Conservation (phyloP, 2,797 vertebrate genomes). For the Chrysocyon brachyurus region DNA sequence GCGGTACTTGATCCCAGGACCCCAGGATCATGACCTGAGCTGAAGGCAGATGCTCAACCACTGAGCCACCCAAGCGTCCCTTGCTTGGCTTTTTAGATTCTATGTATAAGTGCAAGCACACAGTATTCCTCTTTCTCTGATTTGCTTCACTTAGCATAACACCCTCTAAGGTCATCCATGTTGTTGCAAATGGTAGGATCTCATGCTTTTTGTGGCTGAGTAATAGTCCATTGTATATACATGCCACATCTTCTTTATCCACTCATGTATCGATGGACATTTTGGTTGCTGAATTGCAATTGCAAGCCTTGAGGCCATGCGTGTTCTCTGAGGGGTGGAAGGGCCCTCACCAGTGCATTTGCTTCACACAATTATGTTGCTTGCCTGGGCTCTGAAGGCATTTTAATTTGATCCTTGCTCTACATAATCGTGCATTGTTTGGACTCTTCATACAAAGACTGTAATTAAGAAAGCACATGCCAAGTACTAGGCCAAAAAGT, state of each 20-base stretch:
- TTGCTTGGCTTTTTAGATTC: neutral
- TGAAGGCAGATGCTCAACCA: too few species aligned
- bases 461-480: neutral
- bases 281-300: conserved; percentile 39
- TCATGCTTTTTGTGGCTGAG: neutral
- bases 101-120: neutral
- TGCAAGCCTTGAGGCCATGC: neutral
- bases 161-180: neutral
- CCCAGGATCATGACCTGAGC: too few species aligned
- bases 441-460: neutral
- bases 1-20: too few species aligned
- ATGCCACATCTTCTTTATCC: neutral
- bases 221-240: neutral
- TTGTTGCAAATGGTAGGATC: neutral
- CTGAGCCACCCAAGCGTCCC: too few species aligned
- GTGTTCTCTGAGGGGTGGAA: neutral
- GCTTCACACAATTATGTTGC: neutral
- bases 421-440: neutral
- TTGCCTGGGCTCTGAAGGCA: neutral
- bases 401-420: neutral
- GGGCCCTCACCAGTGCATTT: neutral
- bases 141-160: neutral
- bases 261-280: neutral
- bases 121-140: neutral
- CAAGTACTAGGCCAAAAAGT: neutral